These are phyloP conservation scores for Acanthoscelides obtectus DNA, from an alignment of 2,888 invertebrate genomes.

Conservation along the genomic window DNA sequence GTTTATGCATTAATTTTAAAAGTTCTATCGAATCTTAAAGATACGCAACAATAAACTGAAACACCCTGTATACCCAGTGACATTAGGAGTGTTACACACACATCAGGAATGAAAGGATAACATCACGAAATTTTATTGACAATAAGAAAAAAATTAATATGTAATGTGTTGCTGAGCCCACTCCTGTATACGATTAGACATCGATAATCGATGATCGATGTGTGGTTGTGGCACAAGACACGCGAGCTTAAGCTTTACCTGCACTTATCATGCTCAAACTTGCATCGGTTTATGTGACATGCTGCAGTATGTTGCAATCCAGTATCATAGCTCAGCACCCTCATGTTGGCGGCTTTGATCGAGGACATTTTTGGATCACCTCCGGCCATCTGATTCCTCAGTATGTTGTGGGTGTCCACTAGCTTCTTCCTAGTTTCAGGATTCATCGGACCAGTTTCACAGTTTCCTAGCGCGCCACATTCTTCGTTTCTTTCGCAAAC, in stretches of 20 bases:
- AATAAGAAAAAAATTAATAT: too few relatives aligned
- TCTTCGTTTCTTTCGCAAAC: neutral
- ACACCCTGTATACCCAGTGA: too few relatives aligned
- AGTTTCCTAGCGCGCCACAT: neutral
- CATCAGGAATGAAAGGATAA: too few relatives aligned
- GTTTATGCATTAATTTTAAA: too few relatives aligned
- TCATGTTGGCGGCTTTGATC: slow-evolving; percentile 15
- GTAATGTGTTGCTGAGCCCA: too few relatives aligned
- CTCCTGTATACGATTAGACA: too few relatives aligned
- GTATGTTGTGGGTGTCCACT: slow-evolving; percentile 15
- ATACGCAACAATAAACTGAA: too few relatives aligned
- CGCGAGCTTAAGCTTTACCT: neutral
- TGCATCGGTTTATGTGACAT: slow-evolving; percentile 23
- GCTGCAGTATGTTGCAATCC: slow-evolving; percentile 23
- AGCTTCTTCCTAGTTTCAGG: neutral
- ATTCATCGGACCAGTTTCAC: neutral
- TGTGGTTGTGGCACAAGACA: too few relatives aligned
- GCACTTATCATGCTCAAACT: slow-evolving; percentile 22
- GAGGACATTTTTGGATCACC: slow-evolving; percentile 16
- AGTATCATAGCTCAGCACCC: slow-evolving; percentile 18
- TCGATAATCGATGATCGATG: too few relatives aligned
- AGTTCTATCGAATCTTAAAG: too few relatives aligned
- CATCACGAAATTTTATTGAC: too few relatives aligned
- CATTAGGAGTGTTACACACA: too few relatives aligned
- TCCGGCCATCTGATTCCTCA: slow-evolving; percentile 15